A percentile compares a stretch with the other conserved stretches of the same genome.
Conservation (phyloP, 2,797 vertebrate genomes). For the Neosalanx taihuensis region DNA sequence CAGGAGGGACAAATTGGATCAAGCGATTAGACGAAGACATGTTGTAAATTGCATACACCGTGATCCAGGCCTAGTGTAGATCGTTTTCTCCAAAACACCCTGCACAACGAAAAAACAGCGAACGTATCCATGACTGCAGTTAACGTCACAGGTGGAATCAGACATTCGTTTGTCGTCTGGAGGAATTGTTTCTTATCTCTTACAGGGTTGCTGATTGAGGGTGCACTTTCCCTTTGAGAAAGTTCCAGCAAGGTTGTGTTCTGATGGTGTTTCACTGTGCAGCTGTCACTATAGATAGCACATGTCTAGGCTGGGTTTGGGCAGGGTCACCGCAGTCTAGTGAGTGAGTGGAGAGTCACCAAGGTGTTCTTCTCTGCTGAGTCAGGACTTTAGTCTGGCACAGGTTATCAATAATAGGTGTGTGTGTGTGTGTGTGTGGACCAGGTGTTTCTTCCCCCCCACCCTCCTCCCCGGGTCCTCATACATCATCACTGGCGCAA, state of each 20-base stretch:
- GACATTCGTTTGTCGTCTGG: not conserved
- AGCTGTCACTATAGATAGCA: not conserved
- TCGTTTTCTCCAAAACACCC: not conserved
- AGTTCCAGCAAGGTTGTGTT: not conserved
- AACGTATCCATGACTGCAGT: not conserved
- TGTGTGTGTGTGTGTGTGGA: too few relatives aligned
- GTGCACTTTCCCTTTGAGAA: not conserved
- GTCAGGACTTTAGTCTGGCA: not conserved
- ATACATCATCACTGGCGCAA: not conserved
- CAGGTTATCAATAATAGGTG: not conserved
- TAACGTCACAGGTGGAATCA: not conserved
- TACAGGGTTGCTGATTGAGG: not conserved
- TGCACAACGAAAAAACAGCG: too few relatives aligned
- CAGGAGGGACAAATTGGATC: slow-evolving; percentile 6
- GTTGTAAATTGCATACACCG: not conserved
- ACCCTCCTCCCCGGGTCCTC: too few relatives aligned
- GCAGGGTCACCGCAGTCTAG: not conserved
- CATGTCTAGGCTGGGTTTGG: not conserved
- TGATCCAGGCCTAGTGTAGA: not conserved
- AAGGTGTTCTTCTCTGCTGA: not conserved
- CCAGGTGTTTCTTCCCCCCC: not conserved
- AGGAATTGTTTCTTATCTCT: not conserved
- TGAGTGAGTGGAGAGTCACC: not conserved
- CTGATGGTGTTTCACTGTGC: not conserved
- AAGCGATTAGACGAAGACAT: not conserved